These are phyloP conservation scores for Caranx ignobilis DNA, from an alignment of 2,113 vertebrate species.

Conservation along the genomic window DNA sequence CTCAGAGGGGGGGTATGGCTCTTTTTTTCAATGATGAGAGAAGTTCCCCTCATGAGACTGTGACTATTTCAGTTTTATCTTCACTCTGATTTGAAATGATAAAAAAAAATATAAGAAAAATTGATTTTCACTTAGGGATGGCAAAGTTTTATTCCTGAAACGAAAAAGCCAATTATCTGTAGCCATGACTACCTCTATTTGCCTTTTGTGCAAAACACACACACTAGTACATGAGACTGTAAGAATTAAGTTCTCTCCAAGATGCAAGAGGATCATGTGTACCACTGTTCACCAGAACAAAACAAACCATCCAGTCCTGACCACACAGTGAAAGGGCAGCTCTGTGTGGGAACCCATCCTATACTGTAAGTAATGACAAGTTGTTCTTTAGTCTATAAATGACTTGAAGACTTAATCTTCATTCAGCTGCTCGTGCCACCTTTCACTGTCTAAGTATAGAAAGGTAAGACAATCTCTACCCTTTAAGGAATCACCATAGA, in stretches of 20 bases:
- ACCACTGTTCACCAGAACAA: not conserved
- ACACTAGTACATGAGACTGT: not conserved
- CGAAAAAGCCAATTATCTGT: slow-evolving; percentile 24
- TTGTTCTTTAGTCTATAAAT: slow-evolving; percentile 39
- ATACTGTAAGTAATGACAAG: not conserved
- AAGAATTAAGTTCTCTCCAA: not conserved
- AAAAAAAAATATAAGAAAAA: not conserved
- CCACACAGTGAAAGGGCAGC: not conserved
- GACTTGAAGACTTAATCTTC: slow-evolving; percentile 9
- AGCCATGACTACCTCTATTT: not conserved
- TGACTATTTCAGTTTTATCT: slow-evolving; percentile 13
- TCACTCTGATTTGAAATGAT: not conserved
- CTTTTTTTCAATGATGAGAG: not conserved
- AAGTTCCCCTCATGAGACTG: not conserved
- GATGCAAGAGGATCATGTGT: slow-evolving; percentile 10
- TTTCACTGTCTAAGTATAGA: slow-evolving; percentile 47
- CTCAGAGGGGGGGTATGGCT: not conserved
- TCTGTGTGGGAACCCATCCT: not conserved
- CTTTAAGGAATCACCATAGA: slow-evolving; percentile 19
- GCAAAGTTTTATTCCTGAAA: slow-evolving; percentile 8
- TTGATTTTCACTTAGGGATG: not conserved
- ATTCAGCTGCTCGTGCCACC: slow-evolving; percentile 23
- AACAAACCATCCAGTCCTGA: slow-evolving; percentile 8
- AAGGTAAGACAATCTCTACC: slow-evolving; percentile 45
- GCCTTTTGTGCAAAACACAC: not conserved